phyloP scores from a whole-genome alignment of 2,888 invertebrate genomes.

The Stictocephala bisonia region DNA sequence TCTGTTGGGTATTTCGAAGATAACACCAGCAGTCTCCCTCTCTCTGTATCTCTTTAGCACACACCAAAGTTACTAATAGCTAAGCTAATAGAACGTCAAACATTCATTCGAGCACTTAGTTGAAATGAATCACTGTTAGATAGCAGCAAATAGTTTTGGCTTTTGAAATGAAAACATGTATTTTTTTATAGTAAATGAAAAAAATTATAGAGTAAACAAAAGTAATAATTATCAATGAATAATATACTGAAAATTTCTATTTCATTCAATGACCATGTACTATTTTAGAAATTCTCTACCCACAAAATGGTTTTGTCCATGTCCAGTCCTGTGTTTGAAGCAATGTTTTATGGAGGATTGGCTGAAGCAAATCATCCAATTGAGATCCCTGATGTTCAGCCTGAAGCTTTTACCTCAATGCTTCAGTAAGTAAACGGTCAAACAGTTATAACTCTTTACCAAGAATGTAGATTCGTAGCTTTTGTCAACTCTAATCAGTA shows the following conservation, averaged over 20 bases:
- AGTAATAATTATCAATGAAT: too few relatives aligned
- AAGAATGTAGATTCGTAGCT: too few relatives aligned
- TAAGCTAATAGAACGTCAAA: too few relatives aligned
- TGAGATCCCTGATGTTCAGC: slow-evolving; percentile 84
- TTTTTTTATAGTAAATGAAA: not conserved
- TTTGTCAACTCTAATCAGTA: too few relatives aligned
- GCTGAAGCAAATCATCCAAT: slow-evolving; percentile 80
- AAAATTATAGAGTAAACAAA: not conserved
- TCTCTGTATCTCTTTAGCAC: too few relatives aligned
- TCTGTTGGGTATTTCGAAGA: too few relatives aligned
- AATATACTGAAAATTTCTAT: not conserved
- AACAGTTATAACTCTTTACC: too few relatives aligned
- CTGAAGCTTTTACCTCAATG: slow-evolving; percentile 85
- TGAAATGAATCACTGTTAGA: too few relatives aligned
- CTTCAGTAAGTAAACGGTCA: slow-evolving; percentile 79
- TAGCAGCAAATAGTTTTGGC: too few relatives aligned
- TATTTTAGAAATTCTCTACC: slow-evolving; percentile 73
- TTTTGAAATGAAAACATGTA: not conserved
- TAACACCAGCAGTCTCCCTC: too few relatives aligned
- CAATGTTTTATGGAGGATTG: slow-evolving; percentile 89
- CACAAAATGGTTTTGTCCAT: slow-evolving; percentile 86
- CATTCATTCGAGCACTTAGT: too few relatives aligned
- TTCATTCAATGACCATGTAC: slow-evolving; percentile 30
- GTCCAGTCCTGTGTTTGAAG: slow-evolving; percentile 89
- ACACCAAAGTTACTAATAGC: too few relatives aligned